These are phyloP conservation scores for Oophaga sylvatica DNA, from an alignment of 2,797 vertebrate species.

Conservation along the genomic window DNA sequence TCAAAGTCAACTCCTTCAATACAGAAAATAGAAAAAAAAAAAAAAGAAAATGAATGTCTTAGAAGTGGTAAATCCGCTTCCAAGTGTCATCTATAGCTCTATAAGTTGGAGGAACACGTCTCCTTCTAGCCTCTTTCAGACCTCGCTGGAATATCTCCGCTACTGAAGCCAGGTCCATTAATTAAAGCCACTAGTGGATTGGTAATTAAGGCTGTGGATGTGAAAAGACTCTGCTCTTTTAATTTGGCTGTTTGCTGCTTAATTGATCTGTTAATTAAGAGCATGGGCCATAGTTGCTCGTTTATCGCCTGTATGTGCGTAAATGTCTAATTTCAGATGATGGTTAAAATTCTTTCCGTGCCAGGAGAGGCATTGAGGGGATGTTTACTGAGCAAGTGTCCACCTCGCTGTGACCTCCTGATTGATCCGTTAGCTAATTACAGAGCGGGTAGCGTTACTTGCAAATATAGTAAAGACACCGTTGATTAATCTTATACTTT, in stretches of 20 bases:
- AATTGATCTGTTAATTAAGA: constrained; percentile 60
- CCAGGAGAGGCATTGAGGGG: constrained; percentile 28
- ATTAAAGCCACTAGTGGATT: constrained; percentile 47
- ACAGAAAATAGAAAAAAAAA: not conserved
- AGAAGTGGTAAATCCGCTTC: not conserved
- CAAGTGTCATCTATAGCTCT: not conserved
- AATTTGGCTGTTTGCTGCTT: constrained; percentile 57
- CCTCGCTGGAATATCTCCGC: constrained; percentile 12
- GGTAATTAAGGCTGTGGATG: constrained; percentile 49
- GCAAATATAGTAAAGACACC: not conserved
- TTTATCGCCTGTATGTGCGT: constrained; percentile 37
- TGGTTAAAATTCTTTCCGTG: not conserved
- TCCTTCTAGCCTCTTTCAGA: not conserved
- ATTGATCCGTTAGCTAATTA: constrained; percentile 21
- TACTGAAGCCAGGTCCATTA: constrained; percentile 46
- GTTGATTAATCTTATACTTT: not conserved
- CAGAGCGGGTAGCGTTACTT: not conserved
- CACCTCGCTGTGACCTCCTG: constrained; percentile 7
- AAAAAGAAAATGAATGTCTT: constrained; percentile 14
- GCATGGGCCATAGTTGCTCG: constrained; percentile 41
- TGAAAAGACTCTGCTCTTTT: constrained; percentile 57
- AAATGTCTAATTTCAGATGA: constrained; percentile 26
- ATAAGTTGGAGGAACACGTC: not conserved
- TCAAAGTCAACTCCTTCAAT: constrained; percentile 23
- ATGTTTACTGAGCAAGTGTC: not conserved